Conservation (phyloP, 2,888 invertebrate genomes). For the Apocheima hispidaria region DNA sequence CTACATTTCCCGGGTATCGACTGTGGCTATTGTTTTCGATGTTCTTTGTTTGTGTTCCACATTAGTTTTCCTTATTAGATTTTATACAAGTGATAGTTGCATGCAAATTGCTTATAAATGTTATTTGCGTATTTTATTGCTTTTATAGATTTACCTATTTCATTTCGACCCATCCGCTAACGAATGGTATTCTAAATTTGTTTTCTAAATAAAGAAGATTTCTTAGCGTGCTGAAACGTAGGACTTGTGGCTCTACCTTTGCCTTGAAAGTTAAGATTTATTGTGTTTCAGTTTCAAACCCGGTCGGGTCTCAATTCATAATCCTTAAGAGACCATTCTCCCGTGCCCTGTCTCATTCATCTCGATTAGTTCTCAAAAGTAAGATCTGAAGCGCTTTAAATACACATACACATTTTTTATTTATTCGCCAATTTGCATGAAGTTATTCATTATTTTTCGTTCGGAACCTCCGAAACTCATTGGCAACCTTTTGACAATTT, state of each 20-base stretch:
- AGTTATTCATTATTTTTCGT: slow-evolving; percentile 70
- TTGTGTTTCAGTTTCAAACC: slow-evolving; percentile 28
- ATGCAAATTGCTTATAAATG: slow-evolving; percentile 28
- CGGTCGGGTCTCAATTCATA: slow-evolving; percentile 34
- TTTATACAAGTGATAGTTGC: slow-evolving; percentile 32
- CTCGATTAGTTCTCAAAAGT: slow-evolving; percentile 63
- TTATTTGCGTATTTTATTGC: slow-evolving; percentile 16
- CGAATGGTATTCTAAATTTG: not conserved
- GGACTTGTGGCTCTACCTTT: slow-evolving; percentile 21
- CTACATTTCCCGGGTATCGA: slow-evolving; percentile 53
- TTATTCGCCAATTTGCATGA: slow-evolving; percentile 72
- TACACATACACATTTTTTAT: slow-evolving; percentile 55
- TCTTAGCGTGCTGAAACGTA: slow-evolving; percentile 13
- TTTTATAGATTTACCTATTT: not conserved
- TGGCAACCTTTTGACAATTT: slow-evolving; percentile 77
- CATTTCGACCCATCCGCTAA: not conserved
- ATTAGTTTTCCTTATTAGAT: slow-evolving; percentile 47
- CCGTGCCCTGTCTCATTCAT: slow-evolving; percentile 58
- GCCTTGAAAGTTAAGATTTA: slow-evolving; percentile 27
- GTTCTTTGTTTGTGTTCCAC: slow-evolving; percentile 50
- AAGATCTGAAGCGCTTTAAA: slow-evolving; percentile 56
- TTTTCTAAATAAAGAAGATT: slow-evolving; percentile 2
- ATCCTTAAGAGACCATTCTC: slow-evolving; percentile 39
- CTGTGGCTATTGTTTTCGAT: slow-evolving; percentile 51
- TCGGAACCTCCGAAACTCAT: slow-evolving; percentile 65